phyloP scores from a whole-genome alignment of 2,113 vertebrate genomes.

The Aramus guarauna region DNA sequence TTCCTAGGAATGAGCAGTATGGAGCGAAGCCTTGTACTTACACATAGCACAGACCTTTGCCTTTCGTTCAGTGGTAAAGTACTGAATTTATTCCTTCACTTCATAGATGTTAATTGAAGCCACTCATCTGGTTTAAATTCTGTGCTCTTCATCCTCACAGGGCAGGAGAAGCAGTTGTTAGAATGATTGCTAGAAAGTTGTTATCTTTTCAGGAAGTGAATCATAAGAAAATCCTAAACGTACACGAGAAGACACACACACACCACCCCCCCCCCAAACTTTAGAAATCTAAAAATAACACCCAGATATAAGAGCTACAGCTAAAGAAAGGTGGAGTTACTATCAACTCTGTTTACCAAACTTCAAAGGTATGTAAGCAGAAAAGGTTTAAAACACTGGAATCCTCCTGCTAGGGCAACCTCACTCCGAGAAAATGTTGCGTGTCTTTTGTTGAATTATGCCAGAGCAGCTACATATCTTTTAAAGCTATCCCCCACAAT shows the following conservation, averaged over 20 bases:
- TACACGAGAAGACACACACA: not conserved
- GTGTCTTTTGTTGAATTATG: not conserved
- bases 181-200: constrained; percentile 9
- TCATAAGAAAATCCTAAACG: not conserved
- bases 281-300: not conserved
- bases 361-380: not conserved
- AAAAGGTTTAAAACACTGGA: not conserved
- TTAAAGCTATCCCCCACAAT: not conserved
- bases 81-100: not conserved
- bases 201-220: constrained; percentile 27
- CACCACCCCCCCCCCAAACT: not conserved
- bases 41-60: not conserved
- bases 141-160: not conserved
- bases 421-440: not conserved
- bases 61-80: not conserved
- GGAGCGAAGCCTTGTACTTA: not conserved
- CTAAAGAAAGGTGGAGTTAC: not conserved
- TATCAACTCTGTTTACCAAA: not conserved
- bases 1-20: not conserved
- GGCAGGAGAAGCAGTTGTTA: not conserved
- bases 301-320: not conserved
- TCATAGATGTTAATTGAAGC: not conserved
- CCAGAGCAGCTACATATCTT: constrained; percentile 8
- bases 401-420: not conserved
- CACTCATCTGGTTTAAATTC: not conserved